Conservation (phyloP, 2,888 invertebrate species). For the Ptilodon capucinus region DNA sequence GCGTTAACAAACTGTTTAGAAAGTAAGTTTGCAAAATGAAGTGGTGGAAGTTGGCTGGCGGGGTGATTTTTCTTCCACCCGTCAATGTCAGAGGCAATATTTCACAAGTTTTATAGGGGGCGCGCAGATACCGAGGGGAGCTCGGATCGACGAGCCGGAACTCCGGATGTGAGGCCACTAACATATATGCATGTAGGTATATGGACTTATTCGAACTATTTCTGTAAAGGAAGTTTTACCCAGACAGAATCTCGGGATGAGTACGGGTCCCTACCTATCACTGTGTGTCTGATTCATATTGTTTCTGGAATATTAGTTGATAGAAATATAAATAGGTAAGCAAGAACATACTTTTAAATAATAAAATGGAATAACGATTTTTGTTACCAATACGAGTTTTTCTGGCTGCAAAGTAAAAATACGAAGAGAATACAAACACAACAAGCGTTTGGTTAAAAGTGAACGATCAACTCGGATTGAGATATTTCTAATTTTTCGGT, state of each 20-base stretch:
- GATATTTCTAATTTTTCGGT: constrained; percentile 77
- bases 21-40: constrained; percentile 47
- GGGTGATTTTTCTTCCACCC: constrained; percentile 65
- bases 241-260: too few species aligned
- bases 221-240: too few species aligned
- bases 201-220: too few species aligned
- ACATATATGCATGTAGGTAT: not conserved
- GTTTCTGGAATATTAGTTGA: too few species aligned
- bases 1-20: constrained; percentile 36
- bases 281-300: too few species aligned
- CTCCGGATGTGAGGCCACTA: not conserved
- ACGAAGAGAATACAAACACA: too few species aligned
- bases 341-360: too few species aligned
- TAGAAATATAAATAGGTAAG: too few species aligned
- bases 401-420: too few species aligned
- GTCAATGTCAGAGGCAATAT: constrained; percentile 69
- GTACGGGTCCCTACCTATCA: too few species aligned
- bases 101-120: constrained; percentile 52
- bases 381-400: too few species aligned
- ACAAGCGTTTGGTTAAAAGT: constrained; percentile 38
- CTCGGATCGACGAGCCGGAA: constrained; percentile 20
- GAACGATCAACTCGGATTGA: constrained; percentile 58
- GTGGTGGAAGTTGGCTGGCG: constrained; percentile 46
- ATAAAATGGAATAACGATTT: constrained; percentile 17
- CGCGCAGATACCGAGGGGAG: constrained; percentile 26